Evolutionary conservation across 2,888 invertebrate genomes (phyloP).

Genomic region (Eumacrocentrus americanus): DNA sequence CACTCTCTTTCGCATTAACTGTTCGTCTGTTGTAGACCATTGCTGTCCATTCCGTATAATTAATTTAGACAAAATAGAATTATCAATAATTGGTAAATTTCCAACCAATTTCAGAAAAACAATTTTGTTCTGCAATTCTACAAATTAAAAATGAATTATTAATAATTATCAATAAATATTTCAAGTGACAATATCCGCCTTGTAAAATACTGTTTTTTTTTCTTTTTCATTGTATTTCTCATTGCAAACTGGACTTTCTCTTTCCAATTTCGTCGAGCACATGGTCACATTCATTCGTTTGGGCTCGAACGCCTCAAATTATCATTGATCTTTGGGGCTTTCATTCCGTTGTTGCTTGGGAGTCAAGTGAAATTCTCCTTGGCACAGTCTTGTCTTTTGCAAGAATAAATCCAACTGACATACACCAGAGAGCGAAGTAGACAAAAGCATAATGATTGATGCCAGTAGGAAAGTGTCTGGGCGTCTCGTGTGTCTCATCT

Average conservation of each 20-base stretch:
- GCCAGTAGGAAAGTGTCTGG: neutral
- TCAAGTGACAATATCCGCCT: too few relatives aligned
- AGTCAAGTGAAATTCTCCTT: constrained; percentile 18
- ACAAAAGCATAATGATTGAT: constrained; percentile 12
- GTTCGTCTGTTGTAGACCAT: neutral
- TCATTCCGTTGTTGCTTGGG: neutral
- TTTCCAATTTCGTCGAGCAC: too few relatives aligned
- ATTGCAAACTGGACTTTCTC: too few relatives aligned
- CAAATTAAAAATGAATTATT: too few relatives aligned
- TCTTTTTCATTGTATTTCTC: too few relatives aligned
- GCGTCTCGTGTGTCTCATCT: constrained; percentile 25
- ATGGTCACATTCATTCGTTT: neutral
- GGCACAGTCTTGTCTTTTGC: neutral
- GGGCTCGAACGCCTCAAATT: neutral
- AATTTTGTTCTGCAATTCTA: too few relatives aligned
- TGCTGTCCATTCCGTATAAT: neutral
- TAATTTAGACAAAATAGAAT: too few relatives aligned
- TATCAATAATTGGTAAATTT: too few relatives aligned
- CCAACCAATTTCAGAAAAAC: too few relatives aligned
- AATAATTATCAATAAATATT: too few relatives aligned
- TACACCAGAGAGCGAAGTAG: neutral
- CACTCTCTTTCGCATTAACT: constrained; percentile 15
- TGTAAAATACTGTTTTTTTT: too few relatives aligned
- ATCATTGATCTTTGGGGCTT: constrained; percentile 11
- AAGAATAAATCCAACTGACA: neutral